Evolutionary conservation across 2,113 vertebrate species (phyloP), one percentile per base, ranked within the genome.

Genomic region (Zosterops pallidus): DNA sequence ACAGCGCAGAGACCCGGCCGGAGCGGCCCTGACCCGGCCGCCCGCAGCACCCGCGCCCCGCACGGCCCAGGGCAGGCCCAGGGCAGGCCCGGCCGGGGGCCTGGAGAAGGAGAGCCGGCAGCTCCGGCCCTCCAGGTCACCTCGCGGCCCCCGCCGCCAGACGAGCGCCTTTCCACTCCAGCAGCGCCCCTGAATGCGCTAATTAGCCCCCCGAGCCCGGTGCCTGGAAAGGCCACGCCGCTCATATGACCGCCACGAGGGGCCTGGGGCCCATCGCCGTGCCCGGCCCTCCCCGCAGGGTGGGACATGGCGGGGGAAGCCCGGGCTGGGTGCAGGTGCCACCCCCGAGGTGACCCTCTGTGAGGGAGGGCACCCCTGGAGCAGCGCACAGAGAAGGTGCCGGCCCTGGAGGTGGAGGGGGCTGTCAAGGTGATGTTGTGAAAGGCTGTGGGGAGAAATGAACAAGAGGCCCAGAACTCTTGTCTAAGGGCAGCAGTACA

Each of bases 111-210:
- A 55, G 47, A 60, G 47, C 3, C 4, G 53, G 57, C 28, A 82
- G 12, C 9, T 14, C 14, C 86, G 42, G 56, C 25, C 69, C 46
- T 76, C 12, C 81, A 21, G 64, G 90, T 63, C 93, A 98, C 96
- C 98, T 97, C 98, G 97, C 96, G 89, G 97, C 93, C 97, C 92
- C 80, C 12, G 26, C 97, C 85, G 95, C 97, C 97, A 97, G 97
- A 98, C 97, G 94, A 98, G 96, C 96, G 97, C 97, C 98, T 98
- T 97, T 98, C 98, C 98, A 98, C 98, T 98, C 98, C 97, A 98
- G 97, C 97, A 96, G 96, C 94, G 97, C 96, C 97, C 97, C 97
- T 98, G 98, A 97, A 97, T 97, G 97, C 97, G 92, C 98, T 99
- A 99, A 99, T 99, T 98, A 99, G 98, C 97, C 94, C 84, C 92